These are phyloP conservation scores for Hyles vespertilio DNA, from an alignment of 1,140 invertebrate genomes.

Conservation along the genomic window DNA sequence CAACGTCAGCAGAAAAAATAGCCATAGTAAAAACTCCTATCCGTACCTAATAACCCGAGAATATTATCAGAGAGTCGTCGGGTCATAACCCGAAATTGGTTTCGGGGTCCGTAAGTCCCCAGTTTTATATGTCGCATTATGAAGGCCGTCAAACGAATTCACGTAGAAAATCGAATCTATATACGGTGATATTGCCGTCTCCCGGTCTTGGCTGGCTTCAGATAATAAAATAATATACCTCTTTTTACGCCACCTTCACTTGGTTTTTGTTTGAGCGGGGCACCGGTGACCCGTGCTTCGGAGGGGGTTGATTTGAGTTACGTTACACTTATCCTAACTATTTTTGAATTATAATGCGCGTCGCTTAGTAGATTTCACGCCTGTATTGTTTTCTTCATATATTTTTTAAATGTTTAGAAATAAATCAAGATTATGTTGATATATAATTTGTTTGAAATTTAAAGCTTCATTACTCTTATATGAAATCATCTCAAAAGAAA, in stretches of 20 bases:
- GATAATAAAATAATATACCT: conserved; percentile 70
- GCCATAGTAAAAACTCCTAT: conserved; percentile 64
- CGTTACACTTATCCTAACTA: not conserved
- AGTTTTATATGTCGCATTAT: conserved; percentile 76
- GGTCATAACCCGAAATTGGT: conserved; percentile 75
- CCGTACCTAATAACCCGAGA: conserved; percentile 67
- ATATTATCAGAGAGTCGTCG: conserved; percentile 72
- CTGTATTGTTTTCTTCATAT: too few species aligned
- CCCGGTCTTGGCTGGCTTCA: conserved; percentile 56
- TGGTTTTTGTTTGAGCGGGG: conserved; percentile 19
- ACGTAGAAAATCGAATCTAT: conserved; percentile 76
- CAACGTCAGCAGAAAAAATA: conserved; percentile 61
- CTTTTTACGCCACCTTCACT: conserved; percentile 43
- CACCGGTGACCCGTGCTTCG: conserved; percentile 24
- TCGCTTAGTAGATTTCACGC: too few species aligned
- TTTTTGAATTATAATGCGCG: not conserved
- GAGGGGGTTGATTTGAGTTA: not conserved
- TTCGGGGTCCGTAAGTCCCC: conserved; percentile 74
- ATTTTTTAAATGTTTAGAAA: too few species aligned
- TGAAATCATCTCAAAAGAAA: too few species aligned
- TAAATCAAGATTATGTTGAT: too few species aligned
- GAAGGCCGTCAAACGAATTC: conserved; percentile 75
- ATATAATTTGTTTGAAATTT: too few species aligned
- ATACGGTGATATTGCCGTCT: conserved; percentile 71
- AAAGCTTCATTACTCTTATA: too few species aligned